Percentiles rank a stretch among this genome's conserved stretches.
phyloP scores from a whole-genome alignment of 2,888 invertebrate species.

The Ophion costatus region DNA sequence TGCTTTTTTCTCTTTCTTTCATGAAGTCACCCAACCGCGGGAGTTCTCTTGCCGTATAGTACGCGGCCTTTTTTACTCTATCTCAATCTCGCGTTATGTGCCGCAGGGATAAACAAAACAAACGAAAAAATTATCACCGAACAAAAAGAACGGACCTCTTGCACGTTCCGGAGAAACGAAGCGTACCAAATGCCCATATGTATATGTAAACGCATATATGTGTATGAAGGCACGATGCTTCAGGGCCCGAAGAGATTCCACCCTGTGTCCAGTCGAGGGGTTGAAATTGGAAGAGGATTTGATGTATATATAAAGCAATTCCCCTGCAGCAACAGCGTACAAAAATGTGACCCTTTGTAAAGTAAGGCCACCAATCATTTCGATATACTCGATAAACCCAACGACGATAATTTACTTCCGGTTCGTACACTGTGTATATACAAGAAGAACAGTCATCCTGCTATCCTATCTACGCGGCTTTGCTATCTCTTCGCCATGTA shows the following conservation, averaged over 20 bases:
- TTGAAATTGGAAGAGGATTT: conserved; percentile 39
- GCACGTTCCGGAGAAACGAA: conserved; percentile 47
- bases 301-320: conserved; percentile 45
- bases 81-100: conserved; percentile 54
- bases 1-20: conserved; percentile 68
- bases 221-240: conserved; percentile 3
- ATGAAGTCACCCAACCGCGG: conserved; percentile 52
- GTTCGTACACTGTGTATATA: conserved; percentile 35
- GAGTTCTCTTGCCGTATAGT: conserved; percentile 31
- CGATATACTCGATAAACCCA: conserved; percentile 67
- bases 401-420: conserved; percentile 66
- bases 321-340: conserved; percentile 48
- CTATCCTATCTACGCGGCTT: conserved; percentile 30
- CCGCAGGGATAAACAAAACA: conserved; percentile 56
- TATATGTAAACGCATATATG: background rate
- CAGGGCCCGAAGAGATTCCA: conserved; percentile 44
- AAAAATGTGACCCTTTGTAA: conserved; percentile 55
- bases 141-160: conserved; percentile 51
- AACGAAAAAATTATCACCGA: conserved; percentile 61
- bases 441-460: conserved; percentile 15
- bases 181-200: conserved; percentile 18
- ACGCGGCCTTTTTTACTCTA: conserved; percentile 35
- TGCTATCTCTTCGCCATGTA: conserved; percentile 53
- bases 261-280: conserved; percentile 53
- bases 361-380: conserved; percentile 66